These are phyloP conservation scores for Dicaeum eximium DNA, from an alignment of 2,113 vertebrate species.

Conservation along the genomic window DNA sequence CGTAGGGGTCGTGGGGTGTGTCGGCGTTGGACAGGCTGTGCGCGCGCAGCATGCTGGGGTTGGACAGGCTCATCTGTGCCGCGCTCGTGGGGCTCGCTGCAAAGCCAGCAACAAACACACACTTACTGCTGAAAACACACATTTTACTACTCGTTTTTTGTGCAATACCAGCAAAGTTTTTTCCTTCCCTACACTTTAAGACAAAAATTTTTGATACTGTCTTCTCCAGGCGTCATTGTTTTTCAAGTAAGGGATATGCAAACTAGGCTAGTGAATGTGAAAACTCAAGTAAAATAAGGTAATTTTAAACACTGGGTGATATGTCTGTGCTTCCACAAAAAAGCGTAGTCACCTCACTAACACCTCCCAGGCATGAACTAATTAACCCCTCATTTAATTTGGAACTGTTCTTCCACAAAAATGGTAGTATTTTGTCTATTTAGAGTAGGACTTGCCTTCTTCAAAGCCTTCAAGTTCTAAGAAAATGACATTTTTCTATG, in stretches of 20 bases:
- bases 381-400: slow-evolving; percentile 43
- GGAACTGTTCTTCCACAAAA: slow-evolving; percentile 11
- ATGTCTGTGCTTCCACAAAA: background rate
- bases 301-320: background rate
- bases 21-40: slow-evolving; percentile 94
- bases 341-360: slow-evolving; percentile 43
- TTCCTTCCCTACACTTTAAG: rapidly evolving
- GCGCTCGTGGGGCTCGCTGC: slow-evolving; percentile 88
- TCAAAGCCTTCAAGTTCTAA: background rate
- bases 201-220: background rate
- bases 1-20: slow-evolving; percentile 79
- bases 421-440: background rate
- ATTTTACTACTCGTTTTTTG: no score
- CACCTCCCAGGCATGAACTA: slow-evolving; percentile 40
- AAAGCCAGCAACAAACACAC: background rate
- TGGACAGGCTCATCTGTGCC: slow-evolving; percentile 86
- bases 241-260: background rate
- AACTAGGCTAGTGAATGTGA: background rate
- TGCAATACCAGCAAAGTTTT: background rate
- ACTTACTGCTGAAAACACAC: rapidly evolving
- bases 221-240: background rate
- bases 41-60: slow-evolving; percentile 81
- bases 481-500: background rate
- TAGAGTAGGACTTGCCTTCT: background rate
- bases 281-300: background rate